phyloP scores from a whole-genome alignment of 1,140 invertebrate genomes.

The Episyrphus balteatus region DNA sequence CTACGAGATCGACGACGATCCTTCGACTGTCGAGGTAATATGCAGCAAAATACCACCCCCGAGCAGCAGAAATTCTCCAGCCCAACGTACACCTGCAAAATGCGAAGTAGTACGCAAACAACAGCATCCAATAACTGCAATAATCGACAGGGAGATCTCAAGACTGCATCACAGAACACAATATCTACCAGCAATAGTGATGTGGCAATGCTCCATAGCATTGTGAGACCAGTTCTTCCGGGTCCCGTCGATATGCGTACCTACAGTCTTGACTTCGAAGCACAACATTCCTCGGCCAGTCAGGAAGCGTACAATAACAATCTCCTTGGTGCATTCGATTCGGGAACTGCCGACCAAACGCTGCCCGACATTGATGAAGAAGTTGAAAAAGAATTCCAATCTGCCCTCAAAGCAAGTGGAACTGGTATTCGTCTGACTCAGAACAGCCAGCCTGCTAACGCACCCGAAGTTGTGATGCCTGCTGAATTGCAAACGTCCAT shows the following conservation, averaged over 20 bases:
- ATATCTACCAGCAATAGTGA: conserved; percentile 12
- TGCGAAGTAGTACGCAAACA: background rate
- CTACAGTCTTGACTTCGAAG: conserved; percentile 53
- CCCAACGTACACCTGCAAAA: conserved; percentile 26
- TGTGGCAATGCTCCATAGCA: conserved; percentile 20
- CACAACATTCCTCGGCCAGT: conserved; percentile 36
- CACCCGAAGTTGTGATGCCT: conserved; percentile 6
- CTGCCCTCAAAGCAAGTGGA: conserved; percentile 47
- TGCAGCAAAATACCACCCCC: conserved; percentile 22
- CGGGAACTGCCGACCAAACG: conserved; percentile 51
- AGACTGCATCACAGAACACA: background rate
- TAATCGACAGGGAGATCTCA: conserved; percentile 1
- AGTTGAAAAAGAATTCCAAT: conserved; percentile 62
- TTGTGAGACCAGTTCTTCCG: conserved; percentile 59
- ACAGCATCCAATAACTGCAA: conserved; percentile 5
- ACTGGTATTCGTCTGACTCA: conserved; percentile 22
- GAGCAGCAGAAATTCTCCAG: conserved; percentile 16
- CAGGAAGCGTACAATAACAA: conserved; percentile 48
- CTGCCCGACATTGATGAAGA: conserved; percentile 65
- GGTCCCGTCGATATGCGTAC: conserved; percentile 81
- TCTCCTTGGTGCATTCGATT: conserved; percentile 51
- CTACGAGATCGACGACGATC: conserved; percentile 70
- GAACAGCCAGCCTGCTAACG: conserved; percentile 14
- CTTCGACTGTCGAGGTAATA: conserved; percentile 52
- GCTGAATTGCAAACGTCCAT: conserved; percentile 16